These are phyloP conservation scores for Pterostichus madidus DNA, from an alignment of 2,888 invertebrate genomes.

Conservation along the genomic window DNA sequence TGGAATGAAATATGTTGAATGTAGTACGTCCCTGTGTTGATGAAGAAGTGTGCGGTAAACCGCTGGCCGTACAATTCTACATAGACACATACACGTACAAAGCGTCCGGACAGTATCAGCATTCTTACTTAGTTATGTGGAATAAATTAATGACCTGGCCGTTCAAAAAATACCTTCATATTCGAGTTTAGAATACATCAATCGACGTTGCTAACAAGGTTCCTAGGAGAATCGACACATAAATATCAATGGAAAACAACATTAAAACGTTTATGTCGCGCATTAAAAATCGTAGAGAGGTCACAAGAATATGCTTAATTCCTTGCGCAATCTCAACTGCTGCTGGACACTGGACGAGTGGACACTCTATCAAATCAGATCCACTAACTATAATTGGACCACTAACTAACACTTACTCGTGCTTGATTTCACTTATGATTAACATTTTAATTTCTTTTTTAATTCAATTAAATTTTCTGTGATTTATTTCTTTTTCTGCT, in stretches of 20 bases:
- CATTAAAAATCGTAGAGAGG: conserved; percentile 60
- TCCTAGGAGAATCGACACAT: conserved; percentile 60
- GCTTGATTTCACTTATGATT: too few relatives aligned
- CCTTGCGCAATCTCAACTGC: conserved; percentile 51
- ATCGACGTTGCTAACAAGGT: conserved; percentile 56
- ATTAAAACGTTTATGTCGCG: conserved; percentile 64
- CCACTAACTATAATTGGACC: too few relatives aligned
- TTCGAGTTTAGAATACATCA: conserved; percentile 57
- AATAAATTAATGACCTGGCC: conserved; percentile 60
- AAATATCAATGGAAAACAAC: conserved; percentile 63
- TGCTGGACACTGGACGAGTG: conserved; percentile 15
- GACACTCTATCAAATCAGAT: neutral
- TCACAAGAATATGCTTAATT: conserved; percentile 59
- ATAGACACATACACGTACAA: conserved; percentile 54
- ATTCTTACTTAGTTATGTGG: conserved; percentile 65
- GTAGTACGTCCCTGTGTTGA: conserved; percentile 7
- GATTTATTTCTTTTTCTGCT: too few relatives aligned
- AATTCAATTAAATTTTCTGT: too few relatives aligned
- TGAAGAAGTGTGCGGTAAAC: conserved; percentile 44
- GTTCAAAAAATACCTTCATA: conserved; percentile 60
- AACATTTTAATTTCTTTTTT: too few relatives aligned
- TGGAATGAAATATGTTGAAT: too few relatives aligned
- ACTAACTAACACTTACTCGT: too few relatives aligned
- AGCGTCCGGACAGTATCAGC: conserved; percentile 54
- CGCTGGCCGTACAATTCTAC: conserved; percentile 46